Evolutionary conservation across 2,888 invertebrate genomes (phyloP), one percentile per base, ranked within the genome.

Genomic region (Bombylius discolor): DNA sequence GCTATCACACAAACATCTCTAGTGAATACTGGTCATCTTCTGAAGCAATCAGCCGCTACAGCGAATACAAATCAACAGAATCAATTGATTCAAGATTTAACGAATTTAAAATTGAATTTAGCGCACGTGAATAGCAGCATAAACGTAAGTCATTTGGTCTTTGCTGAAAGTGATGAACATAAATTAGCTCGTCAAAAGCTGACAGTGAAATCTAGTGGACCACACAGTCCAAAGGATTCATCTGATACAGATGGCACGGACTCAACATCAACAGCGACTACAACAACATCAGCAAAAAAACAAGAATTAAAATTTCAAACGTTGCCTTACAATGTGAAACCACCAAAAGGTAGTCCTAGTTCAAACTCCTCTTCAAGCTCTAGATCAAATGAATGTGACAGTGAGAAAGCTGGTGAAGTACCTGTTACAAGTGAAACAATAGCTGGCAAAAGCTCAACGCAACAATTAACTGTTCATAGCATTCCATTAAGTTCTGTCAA

Each of bases 251-350:
- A 52, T 9, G 45, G 14, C 45, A 48, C 56, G 36, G 63, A 23
- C 56, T 45, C 61, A 45, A 42, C 52, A 67, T 52, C 69, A 71
- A 67, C 71, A 69, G 67, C 71, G 68, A 66, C 66, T 63, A 59
- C 68, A 72, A 57, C 58, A 12, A 32, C 54, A 62, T 56, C 59
- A 59, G 64, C 64, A 62, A 88, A 85, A 67, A 91, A 91, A 71
- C 86, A 85, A 56, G 91, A 93, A 73, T 90, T 87, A 47, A 95
- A 90, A 75, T 93, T 89, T 77, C 92, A 93, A 78, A 91, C 91
- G 36, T 77, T 93, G 74, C 92, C 93, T 64, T 89, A 90, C 76
- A 93, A 85, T 70, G 89, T 87, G 45, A 93, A 67, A 67, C 58
- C 62, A 49, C 42, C 75, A 70, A 52, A 56, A 49, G 36, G 39